These are phyloP conservation scores for Leptobrachium ailaonicum DNA, from an alignment of 2,113 vertebrate species.

Conservation along the genomic window DNA sequence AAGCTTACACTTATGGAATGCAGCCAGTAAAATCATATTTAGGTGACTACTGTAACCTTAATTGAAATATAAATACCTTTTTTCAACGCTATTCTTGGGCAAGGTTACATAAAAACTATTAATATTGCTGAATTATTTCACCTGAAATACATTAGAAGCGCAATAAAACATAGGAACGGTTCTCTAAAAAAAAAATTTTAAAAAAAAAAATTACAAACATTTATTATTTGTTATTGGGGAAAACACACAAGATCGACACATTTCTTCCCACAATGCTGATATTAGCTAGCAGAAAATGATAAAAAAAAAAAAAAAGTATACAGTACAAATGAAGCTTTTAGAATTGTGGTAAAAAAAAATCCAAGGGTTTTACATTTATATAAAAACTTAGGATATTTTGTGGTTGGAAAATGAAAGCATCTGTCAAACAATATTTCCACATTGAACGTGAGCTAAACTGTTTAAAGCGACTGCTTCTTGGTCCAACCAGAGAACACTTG, in stretches of 20 bases:
- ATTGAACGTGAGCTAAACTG: slow-evolving; percentile 19
- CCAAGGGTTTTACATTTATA: slow-evolving; percentile 14
- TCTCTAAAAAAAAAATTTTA: no score
- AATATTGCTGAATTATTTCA: neutral
- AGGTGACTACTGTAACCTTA: neutral
- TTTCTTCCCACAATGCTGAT: no score
- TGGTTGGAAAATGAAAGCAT: slow-evolving; percentile 41
- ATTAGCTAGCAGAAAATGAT: no score
- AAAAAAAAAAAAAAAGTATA: no score
- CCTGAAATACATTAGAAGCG: no score
- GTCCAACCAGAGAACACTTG: slow-evolving; percentile 40
- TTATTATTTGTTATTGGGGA: no score
- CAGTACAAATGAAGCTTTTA: neutral
- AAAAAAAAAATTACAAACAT: no score
- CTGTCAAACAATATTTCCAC: slow-evolving; percentile 38
- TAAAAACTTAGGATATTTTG: slow-evolving; percentile 33
- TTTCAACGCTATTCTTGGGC: neutral
- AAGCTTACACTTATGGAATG: slow-evolving; percentile 1
- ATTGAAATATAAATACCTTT: neutral
- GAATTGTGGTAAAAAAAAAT: slow-evolving; percentile 5
- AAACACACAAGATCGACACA: neutral
- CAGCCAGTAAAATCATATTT: neutral
- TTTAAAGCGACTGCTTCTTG: slow-evolving; percentile 27
- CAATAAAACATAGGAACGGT: no score
- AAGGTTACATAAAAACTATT: neutral